Evolutionary conservation across 1,140 invertebrate genomes (phyloP), one percentile per base, ranked within the genome.

Genomic region (Mamestra configurata): DNA sequence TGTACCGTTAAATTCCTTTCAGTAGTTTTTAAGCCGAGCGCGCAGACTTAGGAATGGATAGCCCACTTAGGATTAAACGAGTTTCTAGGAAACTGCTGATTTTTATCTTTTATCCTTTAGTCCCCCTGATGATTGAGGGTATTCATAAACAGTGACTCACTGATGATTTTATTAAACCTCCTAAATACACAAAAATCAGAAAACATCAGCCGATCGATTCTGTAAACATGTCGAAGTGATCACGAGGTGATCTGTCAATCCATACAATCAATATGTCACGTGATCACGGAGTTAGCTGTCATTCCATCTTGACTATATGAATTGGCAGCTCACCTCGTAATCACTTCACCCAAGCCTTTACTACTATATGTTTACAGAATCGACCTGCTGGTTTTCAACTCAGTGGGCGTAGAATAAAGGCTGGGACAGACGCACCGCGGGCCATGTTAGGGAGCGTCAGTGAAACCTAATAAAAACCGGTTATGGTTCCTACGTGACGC

Each of bases 401-500:
- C 55, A 51, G 80, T 80, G 79, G 82, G 79, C 61, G 79, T 68
- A 51, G 66, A 64, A 84, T 81, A 84, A 85, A 84, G 87, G 80
- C 79, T 80, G 40, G 78, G 77, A 73, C 66, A 73, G 78, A 37
- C 68, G 53, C 37, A 22, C 73, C 37, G 35, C 55, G 55, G 40
- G 55, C 73, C 64, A 64, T 75, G 77, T 80, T 77, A 79, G 82
- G 86, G 84, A 78, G 81, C 82, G 81, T 77, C 82, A 84, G 84
- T 86, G 86, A 89, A 92, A 92, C 90, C 91, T 92, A 94, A 94
- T 93, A 92, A 90, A n/a, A 91, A 91, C 89, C 88, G 86, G 92
- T 89, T 91, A 90, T 89, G 85, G 84, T 82, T 84, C 86, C 81
- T 86, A 90, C 90, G 90, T 91, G 88, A 92, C 91, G 90, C 91